Evolutionary conservation across 64 coral and sea anemone genomes (phyloP).

Genomic region (Cladopsammia gracilis): DNA sequence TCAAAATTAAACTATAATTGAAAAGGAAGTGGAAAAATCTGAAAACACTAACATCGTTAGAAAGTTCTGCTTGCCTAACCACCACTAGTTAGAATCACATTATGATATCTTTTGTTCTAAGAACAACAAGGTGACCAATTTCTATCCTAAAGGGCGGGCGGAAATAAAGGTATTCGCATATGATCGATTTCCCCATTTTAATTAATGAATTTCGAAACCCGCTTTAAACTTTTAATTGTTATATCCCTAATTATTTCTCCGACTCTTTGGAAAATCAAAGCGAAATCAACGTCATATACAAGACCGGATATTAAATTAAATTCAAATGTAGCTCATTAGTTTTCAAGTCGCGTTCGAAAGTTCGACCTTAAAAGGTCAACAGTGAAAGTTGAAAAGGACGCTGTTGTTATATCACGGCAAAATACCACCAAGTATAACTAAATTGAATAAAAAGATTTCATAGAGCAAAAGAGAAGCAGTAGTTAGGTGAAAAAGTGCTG

Average conservation of each 20-base stretch:
- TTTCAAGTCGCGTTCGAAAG: slow-evolving; percentile 7
- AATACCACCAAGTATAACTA: no score
- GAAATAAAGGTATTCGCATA: not conserved
- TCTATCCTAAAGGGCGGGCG: not conserved
- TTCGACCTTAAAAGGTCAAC: no score
- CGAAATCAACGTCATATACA: not conserved
- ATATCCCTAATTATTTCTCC: not conserved
- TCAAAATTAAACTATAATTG: no score
- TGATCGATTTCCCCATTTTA: not conserved
- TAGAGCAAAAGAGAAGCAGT: no score
- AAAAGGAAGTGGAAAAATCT: no score
- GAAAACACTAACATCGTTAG: no score
- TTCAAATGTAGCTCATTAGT: not conserved
- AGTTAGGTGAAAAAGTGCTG: no score
- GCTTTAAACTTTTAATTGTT: not conserved
- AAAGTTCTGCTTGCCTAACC: no score
- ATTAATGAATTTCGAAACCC: not conserved
- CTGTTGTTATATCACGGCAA: no score
- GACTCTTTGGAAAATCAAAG: not conserved
- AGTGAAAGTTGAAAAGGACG: no score
- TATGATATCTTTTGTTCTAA: not conserved
- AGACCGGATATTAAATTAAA: not conserved
- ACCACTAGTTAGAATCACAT: no score
- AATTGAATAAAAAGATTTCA: no score
- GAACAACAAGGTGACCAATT: not conserved